phyloP scores from a whole-genome alignment of 2,113 vertebrate genomes.

The Bombycilla garrulus region DNA sequence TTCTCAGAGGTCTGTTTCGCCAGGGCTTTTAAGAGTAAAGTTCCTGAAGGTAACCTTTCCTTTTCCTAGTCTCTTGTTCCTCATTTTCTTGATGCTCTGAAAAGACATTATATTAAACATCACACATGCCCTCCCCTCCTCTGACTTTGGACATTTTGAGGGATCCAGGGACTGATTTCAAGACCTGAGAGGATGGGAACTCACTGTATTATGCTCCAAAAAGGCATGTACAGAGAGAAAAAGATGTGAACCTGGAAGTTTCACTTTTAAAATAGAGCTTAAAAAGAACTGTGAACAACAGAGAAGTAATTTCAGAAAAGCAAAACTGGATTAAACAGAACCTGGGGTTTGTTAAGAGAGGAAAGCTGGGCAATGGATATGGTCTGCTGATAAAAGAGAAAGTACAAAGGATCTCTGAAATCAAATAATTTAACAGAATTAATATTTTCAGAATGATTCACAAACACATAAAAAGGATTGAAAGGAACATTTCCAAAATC shows the following conservation, averaged over 20 bases:
- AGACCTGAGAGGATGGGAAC: neutral
- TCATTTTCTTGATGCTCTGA: neutral
- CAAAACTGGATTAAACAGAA: neutral
- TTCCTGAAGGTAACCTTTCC: neutral
- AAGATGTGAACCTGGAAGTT: neutral
- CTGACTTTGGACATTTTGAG: neutral
- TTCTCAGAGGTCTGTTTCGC: neutral
- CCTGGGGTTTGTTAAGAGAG: neutral
- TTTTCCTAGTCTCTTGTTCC: neutral
- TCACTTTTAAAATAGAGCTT: neutral
- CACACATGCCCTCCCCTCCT: neutral
- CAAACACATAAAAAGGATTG: neutral
- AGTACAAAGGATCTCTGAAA: neutral
- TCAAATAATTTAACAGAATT: neutral
- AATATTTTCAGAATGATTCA: neutral
- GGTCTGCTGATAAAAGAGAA: neutral
- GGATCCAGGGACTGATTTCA: neutral
- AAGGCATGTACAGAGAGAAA: neutral
- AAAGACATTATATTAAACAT: neutral
- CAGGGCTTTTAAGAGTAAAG: neutral
- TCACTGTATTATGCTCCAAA: neutral
- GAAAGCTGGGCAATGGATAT: neutral
- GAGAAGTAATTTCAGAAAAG: neutral
- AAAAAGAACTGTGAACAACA: neutral
- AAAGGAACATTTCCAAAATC: neutral